Evolutionary conservation across 1,140 invertebrate genomes (phyloP).

Genomic region (Mylabris phalerata): DNA sequence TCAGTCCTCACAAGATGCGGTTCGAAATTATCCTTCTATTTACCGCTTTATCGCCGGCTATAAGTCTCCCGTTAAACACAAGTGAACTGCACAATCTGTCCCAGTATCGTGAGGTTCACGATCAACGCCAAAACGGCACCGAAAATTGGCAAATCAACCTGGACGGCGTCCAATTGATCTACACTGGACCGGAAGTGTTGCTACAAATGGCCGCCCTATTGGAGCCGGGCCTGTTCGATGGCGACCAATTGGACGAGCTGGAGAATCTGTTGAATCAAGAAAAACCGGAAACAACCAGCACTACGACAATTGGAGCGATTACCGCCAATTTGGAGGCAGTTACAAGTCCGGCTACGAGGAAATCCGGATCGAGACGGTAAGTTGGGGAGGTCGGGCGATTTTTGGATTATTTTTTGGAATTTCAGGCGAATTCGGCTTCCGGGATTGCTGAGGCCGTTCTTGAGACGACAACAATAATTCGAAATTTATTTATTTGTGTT

Average conservation of each 20-base stretch:
- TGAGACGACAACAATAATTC: background rate
- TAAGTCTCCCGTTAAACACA: background rate
- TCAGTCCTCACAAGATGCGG: too few relatives aligned
- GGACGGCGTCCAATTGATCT: slow-evolving; percentile 56
- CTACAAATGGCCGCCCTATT: slow-evolving; percentile 5
- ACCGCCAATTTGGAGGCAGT: background rate
- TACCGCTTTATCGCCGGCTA: too few relatives aligned
- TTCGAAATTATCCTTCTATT: too few relatives aligned
- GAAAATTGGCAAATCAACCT: slow-evolving; percentile 61
- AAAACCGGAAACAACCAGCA: background rate
- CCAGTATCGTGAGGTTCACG: slow-evolving; percentile 41
- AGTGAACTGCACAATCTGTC: background rate
- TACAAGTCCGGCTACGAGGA: background rate
- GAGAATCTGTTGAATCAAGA: slow-evolving; percentile 2
- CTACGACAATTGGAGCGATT: background rate
- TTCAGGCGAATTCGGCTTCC: slow-evolving; percentile 4
- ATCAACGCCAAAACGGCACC: slow-evolving; percentile 63
- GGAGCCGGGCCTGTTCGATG: slow-evolving; percentile 3
- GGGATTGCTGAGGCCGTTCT: slow-evolving; percentile 4
- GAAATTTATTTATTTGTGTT: background rate
- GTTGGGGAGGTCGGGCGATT: too few relatives aligned
- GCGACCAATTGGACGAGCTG: background rate
- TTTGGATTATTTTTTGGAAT: too few relatives aligned
- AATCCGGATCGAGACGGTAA: too few relatives aligned
- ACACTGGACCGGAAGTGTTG: slow-evolving; percentile 53